Evolutionary conservation across 2,888 invertebrate species (phyloP), one percentile per base, ranked within the genome.

Genomic region (Stenodema calcarata): DNA sequence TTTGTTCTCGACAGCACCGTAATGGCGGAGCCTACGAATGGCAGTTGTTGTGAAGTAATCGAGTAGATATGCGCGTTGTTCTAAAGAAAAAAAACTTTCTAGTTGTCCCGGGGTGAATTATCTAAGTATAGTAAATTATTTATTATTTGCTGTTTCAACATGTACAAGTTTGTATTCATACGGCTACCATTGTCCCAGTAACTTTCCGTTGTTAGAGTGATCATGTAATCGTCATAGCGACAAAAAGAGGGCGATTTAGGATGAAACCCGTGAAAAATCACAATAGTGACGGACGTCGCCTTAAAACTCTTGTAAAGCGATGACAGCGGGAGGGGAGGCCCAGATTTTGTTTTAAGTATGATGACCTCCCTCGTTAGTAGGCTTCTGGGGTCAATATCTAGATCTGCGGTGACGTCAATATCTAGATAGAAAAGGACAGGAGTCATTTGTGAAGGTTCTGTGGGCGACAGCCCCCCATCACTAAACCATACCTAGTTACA

Each of bases 271-370:
- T 18, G 54, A 23, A 62, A 62, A 62, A 62, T 62, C 47, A 16
- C 12, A 47, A 47, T 47, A 12, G 14, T 62, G 62, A 62, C 62
- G 18, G 7, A 7, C 54, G 54, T 2, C 0, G 62, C n/a, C 23
- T 1, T 16, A 50, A 62, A 62, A 62, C 23, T n/a, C 62, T 23
- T 9, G 18, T 62, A 18, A 35, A 75, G 16, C 23, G 62, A 23
- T 23, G 23, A 54, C 18, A 30, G 27, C 3, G 30, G 27, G 42
- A 28, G 28, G 11, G 83, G 83, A 42, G 44, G 23, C 16, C 70
- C 70, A 84, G 84, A 84, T 84, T 84, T 75, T 73, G 44, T 70
- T 84, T 84, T 84, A 84, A 84, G 84, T 84, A 84, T 84, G 84
- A 84, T 84, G 84, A 83, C 83, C 83, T 42, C 70, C 62, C 70